Percentiles rank a stretch among this genome's conserved stretches.
These are phyloP conservation scores for Drosophila teissieri DNA, from an alignment of 1,140 invertebrate species.

Conservation along the genomic window DNA sequence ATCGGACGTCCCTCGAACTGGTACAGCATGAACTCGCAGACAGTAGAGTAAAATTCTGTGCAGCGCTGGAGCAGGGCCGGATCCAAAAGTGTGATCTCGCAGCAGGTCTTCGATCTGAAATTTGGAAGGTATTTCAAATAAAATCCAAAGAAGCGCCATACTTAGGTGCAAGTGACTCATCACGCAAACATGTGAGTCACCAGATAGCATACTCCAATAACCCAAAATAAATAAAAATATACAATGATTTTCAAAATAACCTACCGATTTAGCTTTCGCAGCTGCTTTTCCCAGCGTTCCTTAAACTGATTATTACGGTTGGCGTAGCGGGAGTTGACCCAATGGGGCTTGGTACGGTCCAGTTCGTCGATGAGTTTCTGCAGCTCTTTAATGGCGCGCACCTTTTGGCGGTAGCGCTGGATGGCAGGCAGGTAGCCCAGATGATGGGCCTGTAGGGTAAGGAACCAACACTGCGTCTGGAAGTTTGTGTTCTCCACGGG, in stretches of 20 bases:
- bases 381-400: conserved; percentile 93
- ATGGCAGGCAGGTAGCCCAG: conserved; percentile 94
- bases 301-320: conserved; percentile 93
- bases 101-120: conserved; percentile 92
- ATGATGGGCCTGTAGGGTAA: conserved; percentile 97
- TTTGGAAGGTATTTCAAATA: conserved; percentile 14
- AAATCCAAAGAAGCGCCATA: not conserved
- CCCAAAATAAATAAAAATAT: too few species aligned
- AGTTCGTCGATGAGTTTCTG: conserved; percentile 96
- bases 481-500: conserved; percentile 89
- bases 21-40: conserved; percentile 91
- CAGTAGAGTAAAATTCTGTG: conserved; percentile 93
- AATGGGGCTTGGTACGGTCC: conserved; percentile 91
- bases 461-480: conserved; percentile 98
- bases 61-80: conserved; percentile 91
- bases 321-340: conserved; percentile 91
- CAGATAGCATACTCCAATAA: too few species aligned
- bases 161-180: not conserved
- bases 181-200: too few species aligned
- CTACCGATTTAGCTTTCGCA: conserved; percentile 88
- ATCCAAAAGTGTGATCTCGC: conserved; percentile 94
- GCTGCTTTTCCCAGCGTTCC: conserved; percentile 93
- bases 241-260: not conserved
- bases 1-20: conserved; percentile 86
- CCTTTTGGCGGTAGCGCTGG: conserved; percentile 93